phyloP scores from a whole-genome alignment of 2,888 invertebrate species.

The Cotesia congregata region DNA sequence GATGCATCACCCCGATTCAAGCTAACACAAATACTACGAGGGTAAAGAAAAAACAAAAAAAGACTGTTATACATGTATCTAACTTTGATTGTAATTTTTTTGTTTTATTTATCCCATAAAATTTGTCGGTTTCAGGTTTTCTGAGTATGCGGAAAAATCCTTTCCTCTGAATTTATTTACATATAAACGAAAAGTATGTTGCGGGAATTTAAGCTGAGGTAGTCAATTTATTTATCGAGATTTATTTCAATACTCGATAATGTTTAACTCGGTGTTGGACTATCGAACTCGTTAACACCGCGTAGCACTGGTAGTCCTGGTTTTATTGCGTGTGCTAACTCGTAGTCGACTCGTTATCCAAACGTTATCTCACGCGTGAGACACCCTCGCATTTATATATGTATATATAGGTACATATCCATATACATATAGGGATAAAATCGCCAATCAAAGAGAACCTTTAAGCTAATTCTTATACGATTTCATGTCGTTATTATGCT shows the following conservation, averaged over 20 bases:
- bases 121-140: not conserved
- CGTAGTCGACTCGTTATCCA: slow-evolving; percentile 17
- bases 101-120: not conserved
- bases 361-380: slow-evolving; percentile 16
- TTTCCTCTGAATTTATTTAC: slow-evolving; percentile 44
- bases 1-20: slow-evolving; percentile 48
- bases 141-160: slow-evolving; percentile 49
- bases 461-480: slow-evolving; percentile 29
- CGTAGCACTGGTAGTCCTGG: slow-evolving; percentile 37
- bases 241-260: slow-evolving; percentile 29
- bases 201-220: slow-evolving; percentile 18
- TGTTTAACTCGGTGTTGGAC: slow-evolving; percentile 20
- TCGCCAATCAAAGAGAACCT: not conserved
- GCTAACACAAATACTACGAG: not conserved
- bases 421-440: not conserved
- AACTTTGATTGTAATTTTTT: not conserved
- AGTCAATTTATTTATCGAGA: slow-evolving; percentile 17
- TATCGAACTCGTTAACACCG: slow-evolving; percentile 43
- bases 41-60: too few relatives aligned
- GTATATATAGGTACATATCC: not conserved
- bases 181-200: slow-evolving; percentile 22
- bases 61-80: too few relatives aligned
- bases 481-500: slow-evolving; percentile 10
- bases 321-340: slow-evolving; percentile 34
- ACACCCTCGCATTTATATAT: slow-evolving; percentile 11